Evolutionary conservation across 2,113 vertebrate genomes (phyloP), one percentile per base, ranked within the genome.

Genomic region (Sapajus apella): DNA sequence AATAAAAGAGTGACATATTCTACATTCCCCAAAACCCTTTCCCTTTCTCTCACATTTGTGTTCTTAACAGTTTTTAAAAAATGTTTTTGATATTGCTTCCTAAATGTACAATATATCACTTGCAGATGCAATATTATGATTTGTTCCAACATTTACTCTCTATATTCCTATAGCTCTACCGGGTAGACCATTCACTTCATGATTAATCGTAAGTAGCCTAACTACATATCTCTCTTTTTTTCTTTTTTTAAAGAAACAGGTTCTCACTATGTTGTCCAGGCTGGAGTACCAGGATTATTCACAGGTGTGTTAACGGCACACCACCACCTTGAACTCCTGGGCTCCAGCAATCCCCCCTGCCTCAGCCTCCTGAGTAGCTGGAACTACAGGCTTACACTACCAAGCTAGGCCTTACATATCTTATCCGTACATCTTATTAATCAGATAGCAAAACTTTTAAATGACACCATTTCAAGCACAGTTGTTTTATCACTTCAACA

Each of bases 71-170:
- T 56, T 35, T 20, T 16, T 83, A 50, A n/a, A 90, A n/a, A 79
- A 75, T 25, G 17, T 55, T 77, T 32, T 84, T 95, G 76, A 84
- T 70, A 45, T 17, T 96, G 40, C 25, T 95, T 96, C 52, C 70
- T 90, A 61, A 87, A 95, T 93, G 45, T 66, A 50, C 45, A 89
- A 61, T 17, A 16, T 77, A 50, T 68, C 30, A 45, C 35, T 55
- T 55, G 18, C 1, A 76, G 40, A 32, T 50, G 16, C 8, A 70
- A 6, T 55, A 55, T 21, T 91, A 52, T 20, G 9, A 47, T 80
- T 6, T 90, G 35, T 37, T 66, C 10, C 21, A 79, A 58, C 25
- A 70, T 30, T 50, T 32, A 90, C 25, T 82, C 55, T 55, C 37
- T 70, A 58, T 27, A 68, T 35, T 43, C 30, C 47, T 47, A 56